Conservation (phyloP, 2,888 invertebrate species). For the Andrena hattorfiana region DNA sequence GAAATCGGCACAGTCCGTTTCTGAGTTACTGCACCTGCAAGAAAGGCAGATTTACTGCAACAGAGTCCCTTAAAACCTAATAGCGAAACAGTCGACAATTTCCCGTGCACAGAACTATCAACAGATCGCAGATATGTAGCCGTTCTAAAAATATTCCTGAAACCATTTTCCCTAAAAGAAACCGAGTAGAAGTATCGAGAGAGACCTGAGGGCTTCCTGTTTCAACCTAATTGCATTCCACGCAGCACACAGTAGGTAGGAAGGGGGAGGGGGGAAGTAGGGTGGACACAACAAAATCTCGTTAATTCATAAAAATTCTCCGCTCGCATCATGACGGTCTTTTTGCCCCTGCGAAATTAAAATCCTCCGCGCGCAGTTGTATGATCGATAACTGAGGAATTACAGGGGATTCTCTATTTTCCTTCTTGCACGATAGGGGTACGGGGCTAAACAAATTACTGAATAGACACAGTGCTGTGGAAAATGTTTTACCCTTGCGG, state of each 20-base stretch:
- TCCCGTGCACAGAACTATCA: no score
- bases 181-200: conserved; percentile 29
- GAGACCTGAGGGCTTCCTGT: conserved; percentile 51
- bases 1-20: no score
- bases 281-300: conserved; percentile 62
- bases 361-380: conserved; percentile 46
- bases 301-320: conserved; percentile 69
- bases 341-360: conserved; percentile 66
- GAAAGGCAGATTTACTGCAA: no score
- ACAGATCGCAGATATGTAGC: no score
- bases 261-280: neutral
- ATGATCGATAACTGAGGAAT: conserved; percentile 51
- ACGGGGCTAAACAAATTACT: neutral
- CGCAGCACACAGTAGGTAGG: conserved; percentile 25
- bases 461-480: neutral
- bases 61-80: no score
- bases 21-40: no score
- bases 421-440: neutral
- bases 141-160: neutral
- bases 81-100: no score
- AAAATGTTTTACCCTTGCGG: neutral
- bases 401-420: conserved; percentile 20
- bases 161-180: neutral
- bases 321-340: conserved; percentile 42
- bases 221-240: conserved; percentile 69